phyloP scores from a whole-genome alignment of 2,797 vertebrate genomes.

The Sebastes paucispinis region DNA sequence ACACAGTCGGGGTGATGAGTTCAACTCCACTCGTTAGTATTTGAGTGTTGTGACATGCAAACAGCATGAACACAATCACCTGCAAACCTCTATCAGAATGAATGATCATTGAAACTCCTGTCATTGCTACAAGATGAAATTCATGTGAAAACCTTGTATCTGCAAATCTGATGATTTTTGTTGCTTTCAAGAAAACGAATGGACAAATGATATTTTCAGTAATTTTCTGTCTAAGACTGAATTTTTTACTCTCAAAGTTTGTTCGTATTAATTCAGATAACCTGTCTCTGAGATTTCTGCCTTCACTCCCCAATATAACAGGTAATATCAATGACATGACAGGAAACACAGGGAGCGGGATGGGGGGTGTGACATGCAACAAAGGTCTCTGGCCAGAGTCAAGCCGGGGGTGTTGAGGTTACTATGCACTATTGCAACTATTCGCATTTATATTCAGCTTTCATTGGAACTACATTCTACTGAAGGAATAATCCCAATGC shows the following conservation, averaged over 20 bases:
- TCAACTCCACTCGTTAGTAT: background rate
- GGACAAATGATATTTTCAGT: background rate
- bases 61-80: constrained; percentile 26
- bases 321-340: background rate
- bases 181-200: background rate
- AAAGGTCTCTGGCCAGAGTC: no score
- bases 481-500: background rate
- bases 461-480: background rate
- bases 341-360: background rate
- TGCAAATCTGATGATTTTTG: background rate
- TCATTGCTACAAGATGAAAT: background rate
- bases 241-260: background rate
- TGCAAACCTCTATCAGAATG: background rate
- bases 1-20: background rate
- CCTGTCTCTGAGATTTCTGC: background rate
- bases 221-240: background rate
- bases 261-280: background rate
- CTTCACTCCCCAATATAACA: no score
- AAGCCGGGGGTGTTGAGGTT: background rate
- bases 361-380: background rate
- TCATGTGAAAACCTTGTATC: background rate
- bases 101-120: background rate
- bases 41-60: constrained; percentile 30
- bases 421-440: background rate
- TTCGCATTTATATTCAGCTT: background rate